Evolutionary conservation across 2,797 vertebrate species (phyloP), one percentile per base, ranked within the genome.

Genomic region (Hydrocynus forskahlii): DNA sequence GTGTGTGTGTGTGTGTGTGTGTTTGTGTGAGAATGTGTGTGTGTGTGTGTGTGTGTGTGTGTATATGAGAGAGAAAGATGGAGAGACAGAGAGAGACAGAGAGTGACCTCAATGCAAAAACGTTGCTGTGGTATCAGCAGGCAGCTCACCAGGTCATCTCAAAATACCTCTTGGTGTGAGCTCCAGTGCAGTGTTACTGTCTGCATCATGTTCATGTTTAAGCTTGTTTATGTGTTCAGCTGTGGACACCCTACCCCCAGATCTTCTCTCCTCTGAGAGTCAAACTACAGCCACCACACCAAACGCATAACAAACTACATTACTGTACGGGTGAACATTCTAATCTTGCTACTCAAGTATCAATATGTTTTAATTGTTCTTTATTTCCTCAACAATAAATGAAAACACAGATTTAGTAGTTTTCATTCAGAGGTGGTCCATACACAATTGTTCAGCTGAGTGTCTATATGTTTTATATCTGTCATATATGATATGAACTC

Each of bases 31-130:
- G 29, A 1, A 3, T 35, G 35, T 35, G 35, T 35, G 35, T 35
- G 35, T 35, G 35, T 35, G 2, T 35, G 2, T 35, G 35, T 35
- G 35, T 35, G 35, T 35, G 35, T 35, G 35, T 35, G 35, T 76
- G 54, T 54, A 10, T 45, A 38, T 75, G 38, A 64, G 68, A 25
- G 12, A 43, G 43, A 10, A 6, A 7, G 43, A 45, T 0, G 3
- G 35, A 40, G 29, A 16, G 63, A 38, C 13, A 17, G 35, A 25
- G 43, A 25, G 21, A 69, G 67, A 69, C 5, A 25, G 43, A 50
- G n/a, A 50, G 45, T 48, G 67, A 50, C 67, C 69, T 54, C 48
- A 71, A 71, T 71, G 23, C 16, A 17, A 23, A 76, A 63, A 71
- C 12, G 70, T 55, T 8, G 13, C 16, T 17, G 8, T 55, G 59